Conservation (phyloP, 2,888 invertebrate species). For the Chalcis sispes region DNA sequence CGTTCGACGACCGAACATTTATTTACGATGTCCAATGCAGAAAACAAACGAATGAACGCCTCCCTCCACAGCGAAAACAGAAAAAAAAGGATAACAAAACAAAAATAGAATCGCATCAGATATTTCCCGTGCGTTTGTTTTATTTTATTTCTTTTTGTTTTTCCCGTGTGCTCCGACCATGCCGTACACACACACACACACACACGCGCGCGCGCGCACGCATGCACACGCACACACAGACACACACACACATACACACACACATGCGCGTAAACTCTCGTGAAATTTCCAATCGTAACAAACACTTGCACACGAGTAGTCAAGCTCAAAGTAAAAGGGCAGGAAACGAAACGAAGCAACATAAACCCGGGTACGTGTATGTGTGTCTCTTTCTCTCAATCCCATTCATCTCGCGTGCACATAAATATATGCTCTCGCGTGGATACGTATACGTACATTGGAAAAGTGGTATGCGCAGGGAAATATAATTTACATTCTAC, state of each 20-base stretch:
- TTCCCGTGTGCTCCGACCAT: background rate
- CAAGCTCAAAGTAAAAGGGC: constrained; percentile 24
- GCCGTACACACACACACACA: background rate
- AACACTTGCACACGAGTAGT: background rate
- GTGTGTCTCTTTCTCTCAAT: background rate
- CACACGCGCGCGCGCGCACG: background rate
- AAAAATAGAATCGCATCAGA: constrained; percentile 29
- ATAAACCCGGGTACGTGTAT: constrained; percentile 25
- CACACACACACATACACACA: background rate
- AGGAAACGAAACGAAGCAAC: constrained; percentile 48
- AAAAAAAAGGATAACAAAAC: too few relatives aligned
- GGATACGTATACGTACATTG: background rate
- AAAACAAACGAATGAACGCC: too few relatives aligned
- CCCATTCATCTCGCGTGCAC: background rate
- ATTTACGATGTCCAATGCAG: constrained; percentile 27
- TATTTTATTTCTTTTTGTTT: constrained; percentile 9
- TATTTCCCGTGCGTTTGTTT: constrained; percentile 24
- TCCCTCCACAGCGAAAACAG: too few relatives aligned
- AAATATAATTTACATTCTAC: constrained; percentile 45
- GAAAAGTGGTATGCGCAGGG: background rate
- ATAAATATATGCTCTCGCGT: background rate
- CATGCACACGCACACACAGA: constrained; percentile 13
- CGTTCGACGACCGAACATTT: constrained; percentile 12
- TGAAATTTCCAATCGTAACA: constrained; percentile 49
- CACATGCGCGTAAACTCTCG: constrained; percentile 16